phyloP scores from a whole-genome alignment of 1,140 invertebrate species.

The Drosophila triauraria region DNA sequence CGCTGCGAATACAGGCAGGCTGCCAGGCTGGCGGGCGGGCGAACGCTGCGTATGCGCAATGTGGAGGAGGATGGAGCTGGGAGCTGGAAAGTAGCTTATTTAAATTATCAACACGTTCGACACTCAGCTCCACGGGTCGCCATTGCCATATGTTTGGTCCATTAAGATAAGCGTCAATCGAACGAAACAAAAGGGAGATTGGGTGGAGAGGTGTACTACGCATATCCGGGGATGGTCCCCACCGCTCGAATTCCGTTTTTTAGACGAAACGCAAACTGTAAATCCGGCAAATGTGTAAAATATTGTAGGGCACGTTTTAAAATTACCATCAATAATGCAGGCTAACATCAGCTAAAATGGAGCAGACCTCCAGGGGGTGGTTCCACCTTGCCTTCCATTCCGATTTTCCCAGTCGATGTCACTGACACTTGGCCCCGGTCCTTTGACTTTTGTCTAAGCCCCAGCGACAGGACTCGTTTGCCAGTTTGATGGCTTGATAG shows the following conservation, averaged over 20 bases:
- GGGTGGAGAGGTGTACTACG: conserved; percentile 14
- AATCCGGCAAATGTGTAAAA: conserved; percentile 83
- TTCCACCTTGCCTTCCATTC: conserved; percentile 21
- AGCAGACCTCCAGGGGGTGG: conserved; percentile 31
- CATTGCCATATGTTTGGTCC: conserved; percentile 79
- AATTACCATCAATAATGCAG: conserved; percentile 82
- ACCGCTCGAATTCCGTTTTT: conserved; percentile 23
- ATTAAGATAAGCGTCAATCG: conserved; percentile 84
- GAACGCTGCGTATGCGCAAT: conserved; percentile 79
- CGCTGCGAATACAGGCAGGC: conserved; percentile 64
- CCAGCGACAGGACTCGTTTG: conserved; percentile 59
- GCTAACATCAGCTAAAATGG: conserved; percentile 24
- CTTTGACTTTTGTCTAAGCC: conserved; percentile 74
- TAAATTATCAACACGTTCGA: conserved; percentile 81
- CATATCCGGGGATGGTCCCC: conserved; percentile 5
- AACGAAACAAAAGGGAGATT: conserved; percentile 64
- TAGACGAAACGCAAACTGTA: conserved; percentile 62
- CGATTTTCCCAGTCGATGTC: conserved; percentile 51
- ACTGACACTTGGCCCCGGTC: conserved; percentile 65
- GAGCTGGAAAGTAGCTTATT: conserved; percentile 78
- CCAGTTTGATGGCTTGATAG: conserved; percentile 81
- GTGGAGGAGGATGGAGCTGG: conserved; percentile 9
- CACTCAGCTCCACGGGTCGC: conserved; percentile 7
- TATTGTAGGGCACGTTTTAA: conserved; percentile 81
- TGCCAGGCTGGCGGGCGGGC: conserved; percentile 46